phyloP scores from a whole-genome alignment of 1,140 invertebrate species.

The Pteromalus puparum region DNA sequence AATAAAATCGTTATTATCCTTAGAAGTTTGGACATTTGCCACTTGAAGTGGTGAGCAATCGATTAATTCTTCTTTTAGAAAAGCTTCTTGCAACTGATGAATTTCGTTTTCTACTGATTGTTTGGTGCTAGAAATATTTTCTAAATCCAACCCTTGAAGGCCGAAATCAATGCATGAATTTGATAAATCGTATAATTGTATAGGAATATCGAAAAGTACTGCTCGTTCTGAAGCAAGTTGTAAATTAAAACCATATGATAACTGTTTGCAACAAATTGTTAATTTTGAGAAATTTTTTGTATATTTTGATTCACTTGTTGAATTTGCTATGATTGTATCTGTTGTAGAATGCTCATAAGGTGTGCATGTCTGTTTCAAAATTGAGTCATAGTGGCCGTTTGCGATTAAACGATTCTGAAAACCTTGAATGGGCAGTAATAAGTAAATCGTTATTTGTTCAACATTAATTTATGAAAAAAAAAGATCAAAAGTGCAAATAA shows the following conservation, averaged over 20 bases:
- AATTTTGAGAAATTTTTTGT: background rate
- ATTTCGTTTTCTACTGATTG: background rate
- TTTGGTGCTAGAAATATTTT: background rate
- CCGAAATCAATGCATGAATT: background rate
- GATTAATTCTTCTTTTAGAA: background rate
- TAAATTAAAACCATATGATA: background rate
- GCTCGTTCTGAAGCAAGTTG: background rate
- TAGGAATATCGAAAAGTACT: background rate
- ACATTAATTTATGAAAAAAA: background rate
- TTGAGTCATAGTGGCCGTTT: no score
- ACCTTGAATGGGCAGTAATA: no score
- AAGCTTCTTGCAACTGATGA: no score
- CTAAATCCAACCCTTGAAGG: background rate
- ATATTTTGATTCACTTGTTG: background rate
- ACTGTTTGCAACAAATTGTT: background rate
- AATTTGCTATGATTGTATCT: background rate
- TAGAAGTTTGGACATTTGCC: no score
- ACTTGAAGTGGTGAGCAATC: no score
- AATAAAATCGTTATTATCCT: no score
- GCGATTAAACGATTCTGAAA: no score
- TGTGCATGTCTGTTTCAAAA: background rate
- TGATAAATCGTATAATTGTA: background rate
- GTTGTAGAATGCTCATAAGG: background rate
- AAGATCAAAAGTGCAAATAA: background rate
- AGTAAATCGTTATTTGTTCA: background rate